These are phyloP conservation scores for Smutsia temminckii DNA, from an alignment of 2,797 vertebrate genomes.

Conservation along the genomic window DNA sequence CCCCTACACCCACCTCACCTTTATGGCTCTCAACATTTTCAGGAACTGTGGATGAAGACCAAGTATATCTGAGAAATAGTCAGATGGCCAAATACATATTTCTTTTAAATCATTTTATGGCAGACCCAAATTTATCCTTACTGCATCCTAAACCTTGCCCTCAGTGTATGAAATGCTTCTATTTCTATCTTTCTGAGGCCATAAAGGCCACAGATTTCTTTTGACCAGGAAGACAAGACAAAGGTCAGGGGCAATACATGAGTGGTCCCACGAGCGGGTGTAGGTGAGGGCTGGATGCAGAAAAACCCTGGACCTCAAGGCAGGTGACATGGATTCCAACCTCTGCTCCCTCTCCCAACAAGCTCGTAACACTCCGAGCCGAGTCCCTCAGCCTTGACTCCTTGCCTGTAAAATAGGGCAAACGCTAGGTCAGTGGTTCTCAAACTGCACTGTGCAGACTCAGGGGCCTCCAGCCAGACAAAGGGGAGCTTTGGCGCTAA, in stretches of 20 bases:
- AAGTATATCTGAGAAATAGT: too few relatives aligned
- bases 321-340: rapidly evolving
- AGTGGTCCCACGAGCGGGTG: background rate
- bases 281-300: background rate
- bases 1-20: too few relatives aligned
- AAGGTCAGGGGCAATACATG: background rate
- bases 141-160: background rate
- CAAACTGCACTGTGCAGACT: background rate
- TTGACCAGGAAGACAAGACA: background rate
- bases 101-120: too few relatives aligned
- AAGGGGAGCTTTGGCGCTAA: background rate
- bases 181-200: background rate
- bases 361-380: rapidly evolving
- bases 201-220: background rate
- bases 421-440: too few relatives aligned
- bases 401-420: background rate
- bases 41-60: too few relatives aligned
- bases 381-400: background rate
- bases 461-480: background rate
- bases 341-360: rapidly evolving
- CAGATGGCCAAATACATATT: too few relatives aligned
- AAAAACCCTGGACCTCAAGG: rapidly evolving
- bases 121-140: background rate
- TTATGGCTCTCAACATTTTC: too few relatives aligned
- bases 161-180: background rate